phyloP scores from a whole-genome alignment of 2,113 vertebrate species.

The Equus quagga region DNA sequence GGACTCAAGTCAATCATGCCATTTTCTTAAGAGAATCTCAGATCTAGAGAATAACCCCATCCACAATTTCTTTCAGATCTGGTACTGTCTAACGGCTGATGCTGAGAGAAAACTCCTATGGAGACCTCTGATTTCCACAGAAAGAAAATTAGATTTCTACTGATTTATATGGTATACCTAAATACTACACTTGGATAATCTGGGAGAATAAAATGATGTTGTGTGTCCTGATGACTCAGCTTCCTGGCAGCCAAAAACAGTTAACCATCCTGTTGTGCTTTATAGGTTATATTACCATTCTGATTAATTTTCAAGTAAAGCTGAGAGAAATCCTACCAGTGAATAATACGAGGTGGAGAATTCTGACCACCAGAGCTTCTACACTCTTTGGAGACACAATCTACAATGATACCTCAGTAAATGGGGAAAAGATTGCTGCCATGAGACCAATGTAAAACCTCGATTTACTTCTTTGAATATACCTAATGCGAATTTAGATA shows the following conservation, averaged over 20 bases:
- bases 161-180: neutral
- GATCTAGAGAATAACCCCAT: neutral
- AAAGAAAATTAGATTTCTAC: neutral
- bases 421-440: neutral
- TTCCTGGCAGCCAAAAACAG: neutral
- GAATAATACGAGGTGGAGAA: neutral
- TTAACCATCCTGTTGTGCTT: neutral
- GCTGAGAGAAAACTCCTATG: neutral
- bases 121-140: neutral
- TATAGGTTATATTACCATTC: neutral
- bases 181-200: neutral
- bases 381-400: neutral
- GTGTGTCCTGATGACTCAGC: neutral
- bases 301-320: neutral
- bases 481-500: neutral
- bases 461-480: neutral
- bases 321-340: neutral
- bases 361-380: neutral
- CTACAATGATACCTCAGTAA: neutral
- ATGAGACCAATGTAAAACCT: neutral
- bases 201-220: neutral
- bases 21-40: neutral
- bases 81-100: neutral
- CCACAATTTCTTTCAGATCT: neutral
- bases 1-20: neutral